Conservation (phyloP, 1,140 invertebrate genomes). For the Streblospio benedicti region DNA sequence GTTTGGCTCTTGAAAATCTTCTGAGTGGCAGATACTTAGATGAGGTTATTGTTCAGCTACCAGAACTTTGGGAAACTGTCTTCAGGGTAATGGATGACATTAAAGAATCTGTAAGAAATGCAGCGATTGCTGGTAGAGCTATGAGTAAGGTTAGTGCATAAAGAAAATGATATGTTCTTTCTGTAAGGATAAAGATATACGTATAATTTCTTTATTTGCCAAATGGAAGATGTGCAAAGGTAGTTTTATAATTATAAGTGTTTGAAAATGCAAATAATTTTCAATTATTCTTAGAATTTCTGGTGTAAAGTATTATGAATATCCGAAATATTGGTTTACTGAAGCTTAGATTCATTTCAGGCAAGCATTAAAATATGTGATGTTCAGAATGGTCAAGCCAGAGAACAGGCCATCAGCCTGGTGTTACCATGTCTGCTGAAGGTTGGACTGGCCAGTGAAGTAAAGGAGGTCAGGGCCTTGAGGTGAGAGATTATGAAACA, state of each 20-base stretch:
- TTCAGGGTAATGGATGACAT: slow-evolving; percentile 89
- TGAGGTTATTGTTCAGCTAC: slow-evolving; percentile 52
- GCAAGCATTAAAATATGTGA: slow-evolving; percentile 70
- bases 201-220: no score
- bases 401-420: slow-evolving; percentile 63
- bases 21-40: slow-evolving; percentile 53
- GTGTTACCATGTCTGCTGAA: slow-evolving; percentile 74
- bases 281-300: no score
- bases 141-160: slow-evolving; percentile 68
- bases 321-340: no score
- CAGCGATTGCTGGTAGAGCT: slow-evolving; percentile 67
- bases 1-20: slow-evolving; percentile 74
- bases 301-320: no score
- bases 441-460: slow-evolving; percentile 65
- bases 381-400: slow-evolving; percentile 64
- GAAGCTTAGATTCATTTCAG: slow-evolving; percentile 52
- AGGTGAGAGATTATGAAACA: slow-evolving; percentile 35
- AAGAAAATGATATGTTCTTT: no score
- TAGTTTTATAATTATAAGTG: no score
- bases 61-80: slow-evolving; percentile 69
- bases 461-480: slow-evolving; percentile 68
- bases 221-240: no score
- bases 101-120: slow-evolving; percentile 66
- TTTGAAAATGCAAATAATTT: no score
- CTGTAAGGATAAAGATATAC: no score